These are phyloP conservation scores for Serripes groenlandicus DNA, from an alignment of 2,888 invertebrate species.

Conservation along the genomic window DNA sequence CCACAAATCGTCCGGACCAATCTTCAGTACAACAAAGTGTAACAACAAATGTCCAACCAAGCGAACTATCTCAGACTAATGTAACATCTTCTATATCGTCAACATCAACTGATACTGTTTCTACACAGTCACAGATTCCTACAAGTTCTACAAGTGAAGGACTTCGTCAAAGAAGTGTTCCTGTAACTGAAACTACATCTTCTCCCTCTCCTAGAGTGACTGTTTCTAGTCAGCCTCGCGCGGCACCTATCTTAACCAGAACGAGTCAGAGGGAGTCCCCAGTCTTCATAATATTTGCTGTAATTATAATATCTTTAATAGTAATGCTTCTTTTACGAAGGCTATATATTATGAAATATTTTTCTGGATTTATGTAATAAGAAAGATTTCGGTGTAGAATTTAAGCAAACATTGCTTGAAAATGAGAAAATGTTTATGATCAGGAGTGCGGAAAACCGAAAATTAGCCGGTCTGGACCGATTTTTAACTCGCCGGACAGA, in stretches of 20 bases:
- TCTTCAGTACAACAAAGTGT: neutral
- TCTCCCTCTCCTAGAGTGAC: neutral
- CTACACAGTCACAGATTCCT: neutral
- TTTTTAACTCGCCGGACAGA: no score
- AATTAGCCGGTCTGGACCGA: no score
- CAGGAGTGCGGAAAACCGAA: no score
- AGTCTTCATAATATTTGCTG: conserved; percentile 43
- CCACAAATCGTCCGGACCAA: neutral
- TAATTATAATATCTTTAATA: conserved; percentile 49
- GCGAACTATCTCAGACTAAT: neutral
- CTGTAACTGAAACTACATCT: neutral
- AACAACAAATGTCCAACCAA: neutral
- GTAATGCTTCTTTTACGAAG: conserved; percentile 55
- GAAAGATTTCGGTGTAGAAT: neutral
- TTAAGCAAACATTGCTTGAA: no score
- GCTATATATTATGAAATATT: conserved; percentile 51
- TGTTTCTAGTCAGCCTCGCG: neutral
- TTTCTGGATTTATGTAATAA: conserved; percentile 23
- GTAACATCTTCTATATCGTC: neutral
- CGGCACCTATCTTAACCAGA: neutral
- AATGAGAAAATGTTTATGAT: no score
- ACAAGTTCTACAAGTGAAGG: conserved; percentile 22
- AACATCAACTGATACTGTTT: neutral
- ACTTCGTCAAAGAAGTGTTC: conserved; percentile 41
- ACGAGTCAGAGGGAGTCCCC: conserved; percentile 25